Evolutionary conservation across 2,113 vertebrate genomes (phyloP), one percentile per base, ranked within the genome.

Genomic region (Alligator sinensis): DNA sequence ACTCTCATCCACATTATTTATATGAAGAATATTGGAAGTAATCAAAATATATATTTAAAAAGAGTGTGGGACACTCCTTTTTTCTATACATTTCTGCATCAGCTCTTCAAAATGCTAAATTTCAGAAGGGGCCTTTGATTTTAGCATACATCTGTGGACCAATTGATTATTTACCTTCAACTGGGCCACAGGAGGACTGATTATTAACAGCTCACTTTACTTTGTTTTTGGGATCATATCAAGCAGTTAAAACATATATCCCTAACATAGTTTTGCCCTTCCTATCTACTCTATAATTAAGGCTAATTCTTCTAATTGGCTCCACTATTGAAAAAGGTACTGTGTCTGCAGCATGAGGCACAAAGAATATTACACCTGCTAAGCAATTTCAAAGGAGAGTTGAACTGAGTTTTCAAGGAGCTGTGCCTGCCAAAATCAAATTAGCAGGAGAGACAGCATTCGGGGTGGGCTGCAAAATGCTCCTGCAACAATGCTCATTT

Each of bases 401-500:
- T 78, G 30, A 82, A 5, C 18, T 27, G 86, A 68, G 13, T 16
- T 11, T 63, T 17, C 47, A 90, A 25, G 16, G 75, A 80, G 25
- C 3, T 34, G 58, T 4, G 21, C 38, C 82, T 83, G 90, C 76
- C 8, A 59, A 59, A 59, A 25, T 8, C 10, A 10, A 91, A 7
- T 38, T 86, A 17, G 27, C 58, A 84, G 77, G 85, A 83, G 30
- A 22, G 64, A 59, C 25, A 81, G 63, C n/a, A 89, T 89, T 77
- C 28, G n/a, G n/a, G 25, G 77, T 2, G 2, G 66, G 55, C 59
- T 61, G 7, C 55, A 66, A 93, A 89, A 84, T 76, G 54, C 76
- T 82, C 70, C 61, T 5, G 57, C 17, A 21, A 25, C 17, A 61
- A 11, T 87, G 62, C 9, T 70, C 11, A 0, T 0, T n/a, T 38